Evolutionary conservation across 2,797 vertebrate species (phyloP), one percentile per base, ranked within the genome.

Genomic region (Moxostoma hubbsi): DNA sequence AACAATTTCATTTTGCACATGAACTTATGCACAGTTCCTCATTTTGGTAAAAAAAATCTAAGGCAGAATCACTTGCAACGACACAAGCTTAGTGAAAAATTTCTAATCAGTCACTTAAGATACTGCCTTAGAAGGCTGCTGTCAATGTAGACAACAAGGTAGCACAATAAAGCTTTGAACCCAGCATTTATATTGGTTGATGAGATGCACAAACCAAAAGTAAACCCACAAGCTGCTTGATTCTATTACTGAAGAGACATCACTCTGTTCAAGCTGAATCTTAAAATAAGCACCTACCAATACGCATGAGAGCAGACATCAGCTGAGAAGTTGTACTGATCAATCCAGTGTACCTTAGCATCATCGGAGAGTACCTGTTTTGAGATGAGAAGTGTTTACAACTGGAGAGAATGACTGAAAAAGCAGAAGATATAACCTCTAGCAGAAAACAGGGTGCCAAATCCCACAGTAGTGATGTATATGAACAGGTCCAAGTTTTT

Each of bases 291-390:
- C 0, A 89, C 95, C 75, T 85, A 99, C 98, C 98, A 99, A n/a
- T 95, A 99, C 0, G 98, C 97, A 11, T 99, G 98, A 63, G 97
- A 97, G 84, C 98, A 99, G 78, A 96, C 96, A 18, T 96, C 95
- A 0, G 96, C 96, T 18, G 98, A 99, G 2, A 94, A 96, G 64
- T 89, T 95, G 91, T 97, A 96, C 89, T 99, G 98, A 81, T 99
- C 98, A 13, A 94, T 89, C 98, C 98, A 99, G 91, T 98, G 95
- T 6, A 94, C 93, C 83, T 96, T 93, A 68, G 97, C 97, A 43
- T 99, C 97, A 68, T 98, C 97, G 73, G 97, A 98, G 72, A 96
- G 89, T 8, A 97, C 98, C 98, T 99, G 84, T 7, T 1, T 43
- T 54, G 69, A 79, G 51, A 64, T 5, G 15, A 73, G n/a, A 24